phyloP scores from a whole-genome alignment of 2,797 vertebrate genomes.

The Trachurus trachurus region DNA sequence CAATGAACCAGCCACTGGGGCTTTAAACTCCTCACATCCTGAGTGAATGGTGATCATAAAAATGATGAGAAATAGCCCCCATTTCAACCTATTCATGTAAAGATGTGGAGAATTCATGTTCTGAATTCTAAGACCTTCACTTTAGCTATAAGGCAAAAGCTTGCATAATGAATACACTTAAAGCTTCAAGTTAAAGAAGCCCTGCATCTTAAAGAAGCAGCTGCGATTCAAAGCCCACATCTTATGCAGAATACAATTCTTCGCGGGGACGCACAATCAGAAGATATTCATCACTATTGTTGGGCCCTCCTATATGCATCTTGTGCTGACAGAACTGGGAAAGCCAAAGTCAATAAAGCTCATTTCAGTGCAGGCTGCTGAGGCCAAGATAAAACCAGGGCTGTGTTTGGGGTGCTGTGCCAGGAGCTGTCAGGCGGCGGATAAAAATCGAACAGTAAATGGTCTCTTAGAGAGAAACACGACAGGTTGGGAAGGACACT shows the following conservation, averaged over 20 bases:
- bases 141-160: constrained; percentile 3
- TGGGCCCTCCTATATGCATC: constrained; percentile 39
- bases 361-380: constrained; percentile 47
- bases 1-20: constrained; percentile 14
- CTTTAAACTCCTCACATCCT: constrained; percentile 23
- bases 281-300: constrained; percentile 44
- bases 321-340: constrained; percentile 61
- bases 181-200: background rate
- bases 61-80: constrained; percentile 13
- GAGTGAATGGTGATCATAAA: constrained; percentile 13
- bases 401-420: constrained; percentile 48
- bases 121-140: constrained; percentile 13
- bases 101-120: background rate
- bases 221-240: constrained; percentile 13
- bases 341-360: constrained; percentile 73
- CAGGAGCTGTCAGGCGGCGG: constrained; percentile 64
- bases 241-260: constrained; percentile 25
- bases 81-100: background rate
- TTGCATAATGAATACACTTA: constrained; percentile 14
- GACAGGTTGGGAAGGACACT: constrained; percentile 34
- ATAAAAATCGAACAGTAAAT: constrained; percentile 68
- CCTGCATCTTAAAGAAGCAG: constrained; percentile 21
- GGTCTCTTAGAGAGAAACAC: constrained; percentile 49
- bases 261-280: constrained; percentile 27
- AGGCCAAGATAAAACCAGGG: constrained; percentile 60